Base-by-base conservation (phyloP, 2,113 vertebrate genomes). In the Mesocricetus auratus region DNA sequence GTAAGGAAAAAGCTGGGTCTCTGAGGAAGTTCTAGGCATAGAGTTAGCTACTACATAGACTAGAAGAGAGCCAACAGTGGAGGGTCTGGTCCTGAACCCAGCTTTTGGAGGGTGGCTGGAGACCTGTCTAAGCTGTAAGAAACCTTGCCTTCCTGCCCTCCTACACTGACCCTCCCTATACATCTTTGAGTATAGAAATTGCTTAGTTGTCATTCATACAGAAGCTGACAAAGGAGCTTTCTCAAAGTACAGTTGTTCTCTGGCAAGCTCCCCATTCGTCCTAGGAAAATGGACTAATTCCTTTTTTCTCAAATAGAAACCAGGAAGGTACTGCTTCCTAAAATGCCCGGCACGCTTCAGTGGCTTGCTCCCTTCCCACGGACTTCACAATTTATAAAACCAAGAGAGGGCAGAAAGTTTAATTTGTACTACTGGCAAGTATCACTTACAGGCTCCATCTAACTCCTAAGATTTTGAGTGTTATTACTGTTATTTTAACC, bases 401-500 rank as follows among this genome's bases (percentile, higher is more conserved):
- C 77, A 56, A 62, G 53, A 69, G n/a, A 79, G 66, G 39, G 71
- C 5, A 16, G 66, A 77, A n/a, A 62, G 15, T 86, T 92, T 56
- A 69, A 39, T 83, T 95, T 79, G 56, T 42, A 47, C 22, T 88
- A 31, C 50, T 89, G 22, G n/a, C 33, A 71, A 94, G 64, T 92
- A 19, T 42, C n/a, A 56, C 74, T 85, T 77, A 92, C 74, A 92
- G 75, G 87, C 33, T 60, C 82, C 26, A 69, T 33, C n/a, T 83
- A 86, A 62, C 85, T 79, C 36, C 62, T 95, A 31, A 82, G 78
- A 95, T 17, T 31, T 56, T 89, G 29, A 50, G 45, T 74, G 36
- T 47, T 92, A 64, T 13, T 86, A 53, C 42, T 82, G 3, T 95
- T 91, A 93, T 29, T 58, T 95, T 90, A 90, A 88, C 82, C 69